Evolutionary conservation across 2,888 invertebrate species (phyloP), one percentile per base, ranked within the genome.

Genomic region (Diachrysia chrysitis): DNA sequence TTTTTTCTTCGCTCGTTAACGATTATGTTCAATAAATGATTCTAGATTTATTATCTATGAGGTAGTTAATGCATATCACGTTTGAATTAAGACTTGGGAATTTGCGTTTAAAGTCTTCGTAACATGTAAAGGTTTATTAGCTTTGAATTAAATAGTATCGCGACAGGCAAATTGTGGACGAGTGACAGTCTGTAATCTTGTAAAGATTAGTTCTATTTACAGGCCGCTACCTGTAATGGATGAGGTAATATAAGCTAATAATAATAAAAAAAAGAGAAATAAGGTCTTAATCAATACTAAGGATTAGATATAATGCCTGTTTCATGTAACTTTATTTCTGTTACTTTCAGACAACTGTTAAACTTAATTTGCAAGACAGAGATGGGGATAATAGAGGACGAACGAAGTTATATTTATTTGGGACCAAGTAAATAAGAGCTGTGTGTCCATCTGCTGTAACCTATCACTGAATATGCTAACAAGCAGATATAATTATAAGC

Each of bases 391-490:
- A 10, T 14, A 9, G 14, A 16, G 2, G 37, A 16, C 5, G 9
- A 10, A 48, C 19, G 48, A n/a, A 48, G 19, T 48, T 17, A n/a
- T 7, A 19, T 1, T 19, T 48, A 17, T 54, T 21, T 23, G 2
- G 35, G 32, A 55, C 21, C 16, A 10, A 53, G 0, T n/a, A 58
- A 23, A 64, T 69, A 57, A 54, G 63, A 42, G 53, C 6, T 46
- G n/a, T 9, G 29, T n/a, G 10, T 23, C 17, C 37, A 3, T 35
- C 19, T 29, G n/a, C 57, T 53, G 57, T n/a, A 32, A n/a, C 56
- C 14, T 29, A 60, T 69, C 58, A 58, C 69, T 63, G 17, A 71
- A 67, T 66, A 69, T 61, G 68, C 66, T 63, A 66, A 71, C 71
- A 61, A 29, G 48, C 21, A 67, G 23, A 64, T 64, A 69, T 73